A percentile compares a stretch with the other conserved stretches of the same genome.
Conservation (phyloP, 1,140 invertebrate species). For the Himalopsyche phryganea region DNA sequence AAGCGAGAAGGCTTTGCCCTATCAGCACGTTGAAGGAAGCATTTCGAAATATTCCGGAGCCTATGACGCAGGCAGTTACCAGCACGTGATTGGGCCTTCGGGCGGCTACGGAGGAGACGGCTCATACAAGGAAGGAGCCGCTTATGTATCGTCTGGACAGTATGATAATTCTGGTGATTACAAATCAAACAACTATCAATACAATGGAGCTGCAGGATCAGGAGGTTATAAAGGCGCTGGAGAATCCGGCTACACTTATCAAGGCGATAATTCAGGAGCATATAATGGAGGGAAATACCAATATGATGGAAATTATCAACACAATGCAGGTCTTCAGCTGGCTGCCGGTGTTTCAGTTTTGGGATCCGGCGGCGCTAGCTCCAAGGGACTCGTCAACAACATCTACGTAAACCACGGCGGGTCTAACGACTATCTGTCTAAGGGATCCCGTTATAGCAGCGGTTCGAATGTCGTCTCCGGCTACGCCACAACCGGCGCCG, state of each 20-base stretch:
- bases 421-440: conserved; percentile 6
- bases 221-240: background rate
- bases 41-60: conserved; percentile 1
- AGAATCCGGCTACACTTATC: conserved; percentile 12
- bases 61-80: conserved; percentile 6
- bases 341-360: background rate
- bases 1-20: conserved; percentile 18
- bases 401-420: conserved; percentile 21
- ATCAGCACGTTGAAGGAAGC: conserved; percentile 19
- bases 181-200: conserved; percentile 3
- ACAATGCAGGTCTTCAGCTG: conserved; percentile 29
- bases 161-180: background rate
- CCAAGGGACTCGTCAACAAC: conserved; percentile 11
- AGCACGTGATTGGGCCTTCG: background rate
- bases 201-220: background rate
- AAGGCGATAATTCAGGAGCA: conserved; percentile 37
- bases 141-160: background rate
- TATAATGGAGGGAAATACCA: conserved; percentile 34
- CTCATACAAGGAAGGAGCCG: conserved; percentile 1
- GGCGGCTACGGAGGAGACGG: background rate
- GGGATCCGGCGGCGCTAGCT: background rate
- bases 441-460: conserved; percentile 9
- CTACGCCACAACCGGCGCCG: conserved; percentile 36
- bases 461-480: conserved; percentile 34
- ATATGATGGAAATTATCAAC: conserved; percentile 35